Base-by-base conservation (phyloP, 2,888 invertebrate genomes). In the Argyresthia goedartella region DNA sequence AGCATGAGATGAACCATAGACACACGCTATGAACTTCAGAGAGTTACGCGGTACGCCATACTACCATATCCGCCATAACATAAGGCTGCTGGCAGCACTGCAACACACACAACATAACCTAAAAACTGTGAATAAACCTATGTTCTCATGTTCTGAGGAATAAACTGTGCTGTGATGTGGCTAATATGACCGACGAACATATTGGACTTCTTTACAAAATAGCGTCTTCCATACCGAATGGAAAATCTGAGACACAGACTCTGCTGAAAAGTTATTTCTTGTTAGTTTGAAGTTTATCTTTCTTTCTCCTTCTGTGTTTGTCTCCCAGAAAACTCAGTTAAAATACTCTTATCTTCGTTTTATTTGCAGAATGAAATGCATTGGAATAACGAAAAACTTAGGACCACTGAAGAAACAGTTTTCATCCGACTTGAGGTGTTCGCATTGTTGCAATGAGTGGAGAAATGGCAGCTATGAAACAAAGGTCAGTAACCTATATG, bases 401-500 rank as follows among this genome's bases (percentile, higher is more conserved):
- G 73, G 73, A 13, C 66, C 84, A 43, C 81, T 81, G 4, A 63
- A 68, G 4, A 77, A 76, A 56, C 66, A 74, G 39, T 84, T 84
- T 62, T 78, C 81, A 3, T 46, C 61, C 0, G 62, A 69, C 59
- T 58, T 61, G 11, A 69, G 81, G 60, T 86, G 86, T 58, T 64
- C 73, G 8, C 65, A 63, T 46, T 86, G 85, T 57, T 77, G 73
- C 53, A 57, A 74, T 50, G 77, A 81, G 56, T 82, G 81, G 81
- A 66, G 56, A 10, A 70, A 60, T 42, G 60, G 64, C 36, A 66
- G 70, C 15, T 54, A 44, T 54, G 57, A 64, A 42, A 60, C 65
- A 8, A 74, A 69, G 59, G 84, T 84, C 67, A 61, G 60, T 51
- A 35, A 42, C 10, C 14, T 50, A 50, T 33, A 33, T n/a, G 39